Evolutionary conservation across 2,797 vertebrate genomes (phyloP).

Genomic region (Bryconaethiops microstoma): DNA sequence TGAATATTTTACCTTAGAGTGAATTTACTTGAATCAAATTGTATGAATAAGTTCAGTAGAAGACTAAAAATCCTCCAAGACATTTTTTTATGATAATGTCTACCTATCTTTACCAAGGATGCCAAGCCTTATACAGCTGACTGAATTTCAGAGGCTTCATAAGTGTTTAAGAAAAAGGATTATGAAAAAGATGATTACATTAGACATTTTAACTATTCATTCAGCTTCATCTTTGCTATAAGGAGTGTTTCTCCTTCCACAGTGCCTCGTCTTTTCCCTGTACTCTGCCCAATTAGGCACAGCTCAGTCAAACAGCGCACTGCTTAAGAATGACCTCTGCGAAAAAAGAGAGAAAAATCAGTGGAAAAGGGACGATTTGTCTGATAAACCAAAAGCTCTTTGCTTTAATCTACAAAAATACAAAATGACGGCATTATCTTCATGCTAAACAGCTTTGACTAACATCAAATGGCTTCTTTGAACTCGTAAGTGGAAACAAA

Average conservation of each 20-base stretch:
- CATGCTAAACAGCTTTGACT: constrained; percentile 57
- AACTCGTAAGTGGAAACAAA: constrained; percentile 68
- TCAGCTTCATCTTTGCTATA: background rate
- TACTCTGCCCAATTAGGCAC: background rate
- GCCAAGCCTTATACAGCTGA: too few species aligned
- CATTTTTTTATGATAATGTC: too few species aligned
- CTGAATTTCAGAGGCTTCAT: background rate
- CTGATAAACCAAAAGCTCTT: constrained; percentile 53
- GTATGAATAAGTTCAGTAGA: too few species aligned
- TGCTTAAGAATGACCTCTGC: constrained; percentile 36
- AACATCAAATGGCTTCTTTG: constrained; percentile 61
- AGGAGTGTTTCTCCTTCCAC: background rate
- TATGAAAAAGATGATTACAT: background rate
- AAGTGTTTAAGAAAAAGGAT: background rate
- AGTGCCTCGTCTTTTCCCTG: background rate
- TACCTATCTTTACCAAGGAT: too few species aligned
- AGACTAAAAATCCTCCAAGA: too few species aligned
- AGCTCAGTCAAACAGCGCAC: constrained; percentile 28
- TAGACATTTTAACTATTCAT: background rate
- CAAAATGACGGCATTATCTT: constrained; percentile 64
- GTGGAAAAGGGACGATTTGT: constrained; percentile 40
- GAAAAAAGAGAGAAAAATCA: constrained; percentile 30
- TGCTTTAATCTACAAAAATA: constrained; percentile 61
- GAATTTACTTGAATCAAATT: too few species aligned
- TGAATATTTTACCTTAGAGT: too few species aligned